Evolutionary conservation across 2,888 invertebrate genomes (phyloP).

Genomic region (Drosophila prolongata): DNA sequence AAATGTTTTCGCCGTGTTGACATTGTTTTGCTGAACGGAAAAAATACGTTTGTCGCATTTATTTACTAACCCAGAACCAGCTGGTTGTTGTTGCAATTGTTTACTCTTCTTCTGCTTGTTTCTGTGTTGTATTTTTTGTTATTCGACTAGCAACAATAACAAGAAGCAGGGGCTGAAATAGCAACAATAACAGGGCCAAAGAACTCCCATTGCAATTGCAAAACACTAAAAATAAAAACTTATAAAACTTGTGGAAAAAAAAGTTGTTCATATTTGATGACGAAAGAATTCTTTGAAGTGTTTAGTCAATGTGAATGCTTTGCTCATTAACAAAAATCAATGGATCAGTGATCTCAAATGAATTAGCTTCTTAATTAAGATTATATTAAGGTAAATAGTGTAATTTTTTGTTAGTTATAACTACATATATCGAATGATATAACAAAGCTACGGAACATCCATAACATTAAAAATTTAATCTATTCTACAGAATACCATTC

Average conservation of each 20-base stretch:
- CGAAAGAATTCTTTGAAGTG: too few species aligned
- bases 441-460: too few species aligned
- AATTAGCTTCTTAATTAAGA: too few species aligned
- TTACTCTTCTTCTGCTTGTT: constrained; percentile 45
- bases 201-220: constrained; percentile 44
- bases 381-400: too few species aligned
- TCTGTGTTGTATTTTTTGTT: constrained; percentile 29
- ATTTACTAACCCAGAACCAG: constrained; percentile 57
- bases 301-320: too few species aligned
- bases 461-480: too few species aligned
- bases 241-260: not conserved
- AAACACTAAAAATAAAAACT: constrained; percentile 14
- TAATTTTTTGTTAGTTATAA: too few species aligned
- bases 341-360: too few species aligned
- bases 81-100: constrained; percentile 38
- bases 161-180: constrained; percentile 28
- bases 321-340: too few species aligned
- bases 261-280: too few species aligned
- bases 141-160: constrained; percentile 32
- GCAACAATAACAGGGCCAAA: constrained; percentile 19
- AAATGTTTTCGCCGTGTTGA: constrained; percentile 63
- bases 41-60: constrained; percentile 71
- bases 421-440: too few species aligned
- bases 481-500: too few species aligned
- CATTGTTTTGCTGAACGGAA: constrained; percentile 68